phyloP scores from a whole-genome alignment of 2,113 vertebrate genomes.

The Bubo scandiacus region DNA sequence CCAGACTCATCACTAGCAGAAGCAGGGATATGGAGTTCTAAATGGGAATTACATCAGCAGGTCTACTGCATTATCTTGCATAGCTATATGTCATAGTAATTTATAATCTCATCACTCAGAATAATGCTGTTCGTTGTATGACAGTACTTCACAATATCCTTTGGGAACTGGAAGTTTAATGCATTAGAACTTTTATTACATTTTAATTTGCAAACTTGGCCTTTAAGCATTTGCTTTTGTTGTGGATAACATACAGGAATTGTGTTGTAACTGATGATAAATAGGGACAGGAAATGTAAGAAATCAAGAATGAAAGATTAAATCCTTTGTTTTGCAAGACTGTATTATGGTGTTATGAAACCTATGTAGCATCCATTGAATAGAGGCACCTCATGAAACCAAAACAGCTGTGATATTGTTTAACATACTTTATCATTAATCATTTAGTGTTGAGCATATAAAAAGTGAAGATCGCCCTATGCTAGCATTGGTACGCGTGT shows the following conservation, averaged over 20 bases:
- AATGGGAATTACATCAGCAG: background rate
- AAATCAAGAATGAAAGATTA: background rate
- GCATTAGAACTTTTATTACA: background rate
- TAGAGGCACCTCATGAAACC: background rate
- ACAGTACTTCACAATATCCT: background rate
- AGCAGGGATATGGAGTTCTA: background rate
- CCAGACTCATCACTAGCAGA: background rate
- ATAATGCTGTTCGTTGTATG: background rate
- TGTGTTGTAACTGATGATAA: background rate
- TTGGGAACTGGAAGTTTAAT: background rate
- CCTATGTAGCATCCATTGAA: background rate
- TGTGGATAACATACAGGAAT: background rate
- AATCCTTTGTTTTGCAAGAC: background rate
- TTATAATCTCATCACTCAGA: background rate
- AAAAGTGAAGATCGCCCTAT: background rate
- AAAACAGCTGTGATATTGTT: background rate
- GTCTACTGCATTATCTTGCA: background rate
- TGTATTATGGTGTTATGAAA: background rate
- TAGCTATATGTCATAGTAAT: background rate
- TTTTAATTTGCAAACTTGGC: constrained; percentile 36
- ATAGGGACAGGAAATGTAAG: background rate
- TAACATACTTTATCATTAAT: background rate
- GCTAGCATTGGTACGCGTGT: background rate
- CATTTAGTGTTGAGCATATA: background rate
- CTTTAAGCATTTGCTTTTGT: background rate